Base-by-base conservation (phyloP, 2,113 vertebrate genomes). In the Rousettus leschenaultii region DNA sequence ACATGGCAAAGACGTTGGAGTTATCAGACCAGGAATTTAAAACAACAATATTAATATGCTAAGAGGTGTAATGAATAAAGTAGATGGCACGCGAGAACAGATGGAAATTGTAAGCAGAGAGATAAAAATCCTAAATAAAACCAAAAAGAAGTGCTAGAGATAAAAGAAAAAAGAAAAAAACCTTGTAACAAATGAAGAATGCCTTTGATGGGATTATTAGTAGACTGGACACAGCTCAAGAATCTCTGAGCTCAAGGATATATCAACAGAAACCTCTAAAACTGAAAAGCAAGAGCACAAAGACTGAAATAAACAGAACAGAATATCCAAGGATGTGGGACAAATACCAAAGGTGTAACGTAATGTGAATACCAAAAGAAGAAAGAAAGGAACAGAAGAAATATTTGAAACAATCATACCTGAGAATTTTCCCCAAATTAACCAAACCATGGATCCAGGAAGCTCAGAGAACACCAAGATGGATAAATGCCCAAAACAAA, bases 21-120 rank as follows among this genome's bases (percentile, higher is more conserved):
- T 94, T 79, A 88, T 83, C 86, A 91, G 57, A 68, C 10, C 18
- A 45, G n/a, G 28, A 93, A 95, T 84, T 97, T 94, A 83, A 88
- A 85, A 79, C 40, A 82, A 68, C 61, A n/a, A 3, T 83, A 85
- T 94, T 96, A 84, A 79, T 91, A 91, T 75, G 57, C 71, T 75
- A 88, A 91, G 53, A 51, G 33, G 11, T 22, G 6, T 53, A 12
- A 51, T 71, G 53, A 61, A 79, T 71, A 35, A 63, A 61, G 51
- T 63, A 51, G 40, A 84, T 51, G 79, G 55, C 71, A 45, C 65
- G 59, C 19, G 61, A 88, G 66, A 91, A 93, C 51, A 91, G 77
- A 93, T 92, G 85, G 61, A 43, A 15, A 66, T 65, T 79, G 40
- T 86, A 96, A 90, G 74, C 40, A 87, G 61, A 68, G 59, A 85